Conservation (phyloP, 2,888 invertebrate genomes). For the Lobophora halterata region DNA sequence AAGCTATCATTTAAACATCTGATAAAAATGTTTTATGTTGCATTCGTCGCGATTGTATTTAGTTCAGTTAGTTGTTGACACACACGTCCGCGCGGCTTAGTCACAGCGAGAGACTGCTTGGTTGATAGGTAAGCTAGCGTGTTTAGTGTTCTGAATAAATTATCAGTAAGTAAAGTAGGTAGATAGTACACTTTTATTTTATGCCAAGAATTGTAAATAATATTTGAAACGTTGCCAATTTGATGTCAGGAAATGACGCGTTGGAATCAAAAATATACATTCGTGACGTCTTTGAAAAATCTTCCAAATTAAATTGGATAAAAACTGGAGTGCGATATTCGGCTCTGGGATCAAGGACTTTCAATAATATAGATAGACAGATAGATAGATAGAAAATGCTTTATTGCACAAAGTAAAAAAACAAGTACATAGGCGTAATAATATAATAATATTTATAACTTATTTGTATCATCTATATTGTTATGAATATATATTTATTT, state of each 20-base stretch:
- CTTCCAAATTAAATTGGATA: conserved; percentile 6
- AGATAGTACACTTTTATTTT: conserved; percentile 3
- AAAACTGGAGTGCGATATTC: neutral
- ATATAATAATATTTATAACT: too few relatives aligned
- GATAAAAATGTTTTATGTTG: conserved; percentile 45
- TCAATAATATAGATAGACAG: neutral
- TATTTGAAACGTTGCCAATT: conserved; percentile 26
- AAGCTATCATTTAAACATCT: conserved; percentile 49
- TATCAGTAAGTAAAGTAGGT: conserved; percentile 4
- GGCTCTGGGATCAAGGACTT: conserved; percentile 7
- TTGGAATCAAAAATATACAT: conserved; percentile 7
- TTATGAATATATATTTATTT: too few relatives aligned
- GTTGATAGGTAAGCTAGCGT: too few relatives aligned
- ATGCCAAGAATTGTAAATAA: conserved; percentile 15
- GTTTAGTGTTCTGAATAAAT: conserved; percentile 3
- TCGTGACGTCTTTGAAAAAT: conserved; percentile 13
- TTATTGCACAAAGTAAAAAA: too few relatives aligned
- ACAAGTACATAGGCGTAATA: too few relatives aligned
- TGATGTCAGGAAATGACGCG: conserved; percentile 5
- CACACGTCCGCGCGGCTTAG: conserved; percentile 51
- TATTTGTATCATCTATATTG: too few relatives aligned
- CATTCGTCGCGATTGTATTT: conserved; percentile 30
- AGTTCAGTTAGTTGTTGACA: conserved; percentile 30
- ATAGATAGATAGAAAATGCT: conserved; percentile 1
- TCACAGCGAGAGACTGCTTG: conserved; percentile 33